Conservation (phyloP, 1,140 invertebrate genomes). For the Nasonia vitripennis region DNA sequence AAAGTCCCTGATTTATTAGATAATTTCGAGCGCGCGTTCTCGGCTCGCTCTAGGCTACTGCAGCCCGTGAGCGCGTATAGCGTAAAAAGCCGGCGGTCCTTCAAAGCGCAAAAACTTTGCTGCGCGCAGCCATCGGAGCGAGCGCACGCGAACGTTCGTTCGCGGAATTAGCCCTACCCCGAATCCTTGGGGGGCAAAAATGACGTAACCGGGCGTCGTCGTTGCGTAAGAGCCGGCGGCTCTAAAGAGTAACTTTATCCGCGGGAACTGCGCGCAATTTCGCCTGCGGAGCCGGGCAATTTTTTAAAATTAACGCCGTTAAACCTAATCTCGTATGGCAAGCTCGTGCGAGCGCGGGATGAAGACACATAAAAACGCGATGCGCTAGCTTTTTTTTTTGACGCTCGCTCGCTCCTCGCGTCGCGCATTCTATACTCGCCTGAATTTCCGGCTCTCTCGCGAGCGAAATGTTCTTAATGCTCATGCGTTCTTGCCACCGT, state of each 20-base stretch:
- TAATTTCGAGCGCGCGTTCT: slow-evolving; percentile 39
- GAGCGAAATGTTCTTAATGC: slow-evolving; percentile 65
- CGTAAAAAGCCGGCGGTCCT: slow-evolving; percentile 27
- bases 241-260: slow-evolving; percentile 56
- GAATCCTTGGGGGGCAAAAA: slow-evolving; percentile 48
- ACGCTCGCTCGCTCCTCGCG: not conserved
- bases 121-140: slow-evolving; percentile 3
- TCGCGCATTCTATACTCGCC: not conserved
- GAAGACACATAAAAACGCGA: slow-evolving; percentile 62
- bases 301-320: slow-evolving; percentile 72
- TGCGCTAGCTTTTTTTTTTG: not conserved
- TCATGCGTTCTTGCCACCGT: slow-evolving; percentile 51
- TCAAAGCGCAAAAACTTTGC: slow-evolving; percentile 40
- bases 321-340: slow-evolving; percentile 66
- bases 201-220: slow-evolving; percentile 8
- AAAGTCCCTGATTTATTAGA: slow-evolving; percentile 54
- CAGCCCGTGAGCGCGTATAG: not conserved
- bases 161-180: slow-evolving; percentile 30
- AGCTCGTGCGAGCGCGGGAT: not conserved
- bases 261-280: slow-evolving; percentile 61
- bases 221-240: not conserved
- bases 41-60: not conserved
- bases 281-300: slow-evolving; percentile 56
- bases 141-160: slow-evolving; percentile 26
- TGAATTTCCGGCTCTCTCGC: slow-evolving; percentile 29